Base-by-base conservation (phyloP, 2,797 vertebrate genomes). In the Eremophila alpestris region DNA sequence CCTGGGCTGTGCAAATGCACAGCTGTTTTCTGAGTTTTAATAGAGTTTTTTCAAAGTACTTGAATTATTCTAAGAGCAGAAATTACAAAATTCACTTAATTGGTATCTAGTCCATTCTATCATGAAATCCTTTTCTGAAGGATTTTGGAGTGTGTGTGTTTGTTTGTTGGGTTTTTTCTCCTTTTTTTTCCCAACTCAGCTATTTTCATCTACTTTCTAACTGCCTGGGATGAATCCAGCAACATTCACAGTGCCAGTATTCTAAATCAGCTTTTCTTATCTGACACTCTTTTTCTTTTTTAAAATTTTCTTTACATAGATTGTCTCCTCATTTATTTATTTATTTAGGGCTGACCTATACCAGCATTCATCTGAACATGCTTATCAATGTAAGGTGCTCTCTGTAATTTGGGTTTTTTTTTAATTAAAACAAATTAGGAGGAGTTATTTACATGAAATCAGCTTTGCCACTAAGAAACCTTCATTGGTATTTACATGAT, bases 401-500 rank as follows among this genome's bases (percentile, higher is more conserved):
- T 77, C n/a, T 77, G 16, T 70, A 95, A 95, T 95, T 92, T 89
- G 40, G 56, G 8, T 20, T 77, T 73, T 54, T 60, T 87, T 69
- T 16, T 73, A 90, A 94, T 96, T 95, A 93, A 92, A 92, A 84
- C 38, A 83, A 70, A 95, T 93, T 94, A 95, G 64, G 68, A 77
- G 60, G 59, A 87, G 85, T 92, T 90, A 95, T 93, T 95, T 83
- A 70, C 88, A 70, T 51, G 60, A 92, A 95, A 95, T 92, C 83
- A 89, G 56, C 71, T 87, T 89, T 90, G 78, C 68, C 71, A 90
- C 90, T 68, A 74, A 70, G 75, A 94, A 94, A 90, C 11, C 49
- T 92, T 92, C 89, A 89, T 80, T 93, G 81, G 81, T 84, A 93
- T 94, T 97, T 95, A 62, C 74, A 77, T 85, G 81, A 95, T 90